These are phyloP conservation scores for Limnephilus auricula DNA, from an alignment of 2,888 invertebrate species.

Conservation along the genomic window DNA sequence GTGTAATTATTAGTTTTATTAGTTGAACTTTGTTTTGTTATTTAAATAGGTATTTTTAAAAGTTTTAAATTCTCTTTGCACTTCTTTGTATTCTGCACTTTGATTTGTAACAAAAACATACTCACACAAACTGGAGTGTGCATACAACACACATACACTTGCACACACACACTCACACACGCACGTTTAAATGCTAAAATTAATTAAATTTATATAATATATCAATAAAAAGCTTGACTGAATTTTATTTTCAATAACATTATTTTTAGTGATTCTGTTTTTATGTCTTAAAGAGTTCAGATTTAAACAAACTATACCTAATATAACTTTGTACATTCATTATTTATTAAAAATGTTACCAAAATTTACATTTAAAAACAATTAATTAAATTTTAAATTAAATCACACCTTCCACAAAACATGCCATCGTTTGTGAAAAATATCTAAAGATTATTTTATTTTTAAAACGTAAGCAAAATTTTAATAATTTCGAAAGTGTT, in stretches of 20 bases:
- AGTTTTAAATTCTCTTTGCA: conserved; percentile 27
- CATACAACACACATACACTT: conserved; percentile 15
- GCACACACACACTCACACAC: conserved; percentile 22
- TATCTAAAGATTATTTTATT: conserved; percentile 11
- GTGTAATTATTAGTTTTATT: conserved; percentile 21
- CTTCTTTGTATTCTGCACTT: conserved; percentile 38
- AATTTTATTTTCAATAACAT: conserved; percentile 51
- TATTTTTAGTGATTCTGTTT: conserved; percentile 29
- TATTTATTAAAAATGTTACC: conserved; percentile 41
- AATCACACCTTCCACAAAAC: conserved; percentile 60
- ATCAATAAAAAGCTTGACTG: conserved; percentile 56
- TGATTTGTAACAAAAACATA: conserved; percentile 36
- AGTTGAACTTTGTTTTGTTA: conserved; percentile 25
- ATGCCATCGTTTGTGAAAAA: conserved; percentile 6
- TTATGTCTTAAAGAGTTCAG: conserved; percentile 15
- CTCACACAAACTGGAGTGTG: conserved; percentile 35
- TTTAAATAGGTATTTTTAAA: conserved; percentile 2
- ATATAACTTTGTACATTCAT: conserved; percentile 44
- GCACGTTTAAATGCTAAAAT: conserved; percentile 39
- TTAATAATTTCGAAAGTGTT: neutral
- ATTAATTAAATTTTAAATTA: conserved; percentile 52
- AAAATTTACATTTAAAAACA: conserved; percentile 46
- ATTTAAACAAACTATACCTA: conserved; percentile 13
- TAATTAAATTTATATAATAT: conserved; percentile 30
- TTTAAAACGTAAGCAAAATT: conserved; percentile 8